A percentile compares a stretch with the other conserved stretches of the same genome.
phyloP scores from a whole-genome alignment of 2,888 invertebrate species.

The Drosophila percnosoma region DNA sequence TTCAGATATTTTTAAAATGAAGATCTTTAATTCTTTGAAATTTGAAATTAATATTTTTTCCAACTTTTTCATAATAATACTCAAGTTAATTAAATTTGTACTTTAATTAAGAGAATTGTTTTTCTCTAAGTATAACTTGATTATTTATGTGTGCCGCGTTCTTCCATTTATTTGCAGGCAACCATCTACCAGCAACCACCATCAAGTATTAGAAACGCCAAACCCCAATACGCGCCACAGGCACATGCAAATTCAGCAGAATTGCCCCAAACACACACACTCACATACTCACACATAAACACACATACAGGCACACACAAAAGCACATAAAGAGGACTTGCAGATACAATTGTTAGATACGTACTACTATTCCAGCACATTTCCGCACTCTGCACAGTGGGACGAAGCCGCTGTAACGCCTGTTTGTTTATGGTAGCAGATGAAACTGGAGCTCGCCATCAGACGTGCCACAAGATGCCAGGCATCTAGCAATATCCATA shows the following conservation, averaged over 20 bases:
- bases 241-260: constrained; percentile 69
- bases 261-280: constrained; percentile 39
- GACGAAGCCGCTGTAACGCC: constrained; percentile 45
- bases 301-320: constrained; percentile 22
- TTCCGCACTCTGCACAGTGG: constrained; percentile 75
- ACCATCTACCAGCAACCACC: constrained; percentile 30
- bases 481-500: constrained; percentile 34
- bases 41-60: too few species aligned
- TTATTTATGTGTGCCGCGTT: constrained; percentile 44
- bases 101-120: not conserved
- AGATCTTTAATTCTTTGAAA: too few species aligned
- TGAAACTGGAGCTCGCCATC: constrained; percentile 32
- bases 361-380: constrained; percentile 46
- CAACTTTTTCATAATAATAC: too few species aligned
- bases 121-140: constrained; percentile 29
- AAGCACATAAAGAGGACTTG: constrained; percentile 33
- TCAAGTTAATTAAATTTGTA: not conserved
- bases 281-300: constrained; percentile 13
- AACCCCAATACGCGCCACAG: constrained; percentile 44
- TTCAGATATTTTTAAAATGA: not conserved
- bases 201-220: constrained; percentile 64
- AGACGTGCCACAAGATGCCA: constrained; percentile 57
- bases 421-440: constrained; percentile 51
- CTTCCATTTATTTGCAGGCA: constrained; percentile 59
- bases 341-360: constrained; percentile 66